phyloP scores from a whole-genome alignment of 2,797 vertebrate genomes.

The Lagodon rhomboides region DNA sequence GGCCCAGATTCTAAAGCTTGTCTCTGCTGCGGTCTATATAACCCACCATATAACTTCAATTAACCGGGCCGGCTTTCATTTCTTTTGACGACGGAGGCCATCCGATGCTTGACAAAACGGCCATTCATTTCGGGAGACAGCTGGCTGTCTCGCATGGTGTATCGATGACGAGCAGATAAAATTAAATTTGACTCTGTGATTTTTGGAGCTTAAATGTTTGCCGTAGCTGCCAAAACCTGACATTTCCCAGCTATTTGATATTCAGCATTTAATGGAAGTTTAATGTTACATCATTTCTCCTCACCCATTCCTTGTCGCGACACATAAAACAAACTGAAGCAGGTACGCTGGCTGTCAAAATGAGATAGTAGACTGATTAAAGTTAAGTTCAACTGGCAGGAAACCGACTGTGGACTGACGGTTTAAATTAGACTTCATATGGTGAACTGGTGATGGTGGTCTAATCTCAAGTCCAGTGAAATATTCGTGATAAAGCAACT shows the following conservation, averaged over 20 bases:
- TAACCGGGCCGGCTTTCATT: constrained; percentile 5
- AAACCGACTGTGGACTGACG: background rate
- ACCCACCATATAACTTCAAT: constrained; percentile 24
- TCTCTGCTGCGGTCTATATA: constrained; percentile 12
- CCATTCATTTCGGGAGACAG: constrained; percentile 34
- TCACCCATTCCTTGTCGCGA: constrained; percentile 7
- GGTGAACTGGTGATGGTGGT: background rate
- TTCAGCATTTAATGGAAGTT: constrained; percentile 43
- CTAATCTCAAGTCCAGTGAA: background rate
- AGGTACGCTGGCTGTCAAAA: constrained; percentile 16
- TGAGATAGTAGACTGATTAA: background rate
- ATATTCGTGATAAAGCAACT: background rate
- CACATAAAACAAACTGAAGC: constrained; percentile 6
- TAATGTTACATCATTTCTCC: constrained; percentile 36
- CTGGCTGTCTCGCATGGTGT: constrained; percentile 5
- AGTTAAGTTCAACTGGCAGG: constrained; percentile 11
- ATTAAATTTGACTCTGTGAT: constrained; percentile 19
- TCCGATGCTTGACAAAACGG: constrained; percentile 12
- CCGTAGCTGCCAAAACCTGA: constrained; percentile 37
- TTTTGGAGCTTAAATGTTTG: constrained; percentile 24
- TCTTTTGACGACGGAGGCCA: constrained; percentile 38
- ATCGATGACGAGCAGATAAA: constrained; percentile 45
- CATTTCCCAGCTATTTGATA: constrained; percentile 40
- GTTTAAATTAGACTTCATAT: background rate
- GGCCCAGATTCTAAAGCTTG: constrained; percentile 6